phyloP scores from a whole-genome alignment of 2,888 invertebrate species.

The Orthonychiurus folsomi region DNA sequence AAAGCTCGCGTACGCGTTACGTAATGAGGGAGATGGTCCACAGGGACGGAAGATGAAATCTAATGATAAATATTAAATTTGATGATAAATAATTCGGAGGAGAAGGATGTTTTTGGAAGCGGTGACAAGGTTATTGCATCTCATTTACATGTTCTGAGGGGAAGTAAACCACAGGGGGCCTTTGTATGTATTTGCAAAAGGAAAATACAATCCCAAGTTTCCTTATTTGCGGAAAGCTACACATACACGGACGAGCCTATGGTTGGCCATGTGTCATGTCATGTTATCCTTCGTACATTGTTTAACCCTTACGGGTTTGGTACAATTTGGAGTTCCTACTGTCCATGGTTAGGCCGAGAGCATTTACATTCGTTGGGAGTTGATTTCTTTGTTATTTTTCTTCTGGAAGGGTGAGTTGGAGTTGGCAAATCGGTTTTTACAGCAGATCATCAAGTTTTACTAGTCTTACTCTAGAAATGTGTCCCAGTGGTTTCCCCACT shows the following conservation, averaged over 20 bases:
- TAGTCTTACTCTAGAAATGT: background rate
- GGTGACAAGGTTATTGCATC: background rate
- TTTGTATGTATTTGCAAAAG: background rate
- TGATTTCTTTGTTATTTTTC: background rate
- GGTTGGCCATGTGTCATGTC: background rate
- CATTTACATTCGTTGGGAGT: background rate
- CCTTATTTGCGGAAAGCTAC: background rate
- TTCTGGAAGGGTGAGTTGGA: background rate
- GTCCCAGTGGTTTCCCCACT: background rate
- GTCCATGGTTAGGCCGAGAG: background rate
- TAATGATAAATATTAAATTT: background rate
- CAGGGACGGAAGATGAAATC: background rate
- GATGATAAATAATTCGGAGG: background rate
- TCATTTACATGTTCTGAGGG: background rate
- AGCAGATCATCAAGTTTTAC: background rate
- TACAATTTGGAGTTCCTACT: background rate
- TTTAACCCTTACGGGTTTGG: too few species aligned
- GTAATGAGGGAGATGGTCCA: background rate
- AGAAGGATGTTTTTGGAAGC: background rate
- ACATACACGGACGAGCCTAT: background rate
- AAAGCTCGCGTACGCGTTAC: too few species aligned
- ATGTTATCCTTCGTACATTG: background rate
- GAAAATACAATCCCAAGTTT: background rate
- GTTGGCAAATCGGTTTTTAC: conserved; percentile 1
- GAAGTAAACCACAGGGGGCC: background rate